Evolutionary conservation across 2,797 vertebrate species (phyloP), one percentile per base, ranked within the genome.

Genomic region (Graptemys geographica): DNA sequence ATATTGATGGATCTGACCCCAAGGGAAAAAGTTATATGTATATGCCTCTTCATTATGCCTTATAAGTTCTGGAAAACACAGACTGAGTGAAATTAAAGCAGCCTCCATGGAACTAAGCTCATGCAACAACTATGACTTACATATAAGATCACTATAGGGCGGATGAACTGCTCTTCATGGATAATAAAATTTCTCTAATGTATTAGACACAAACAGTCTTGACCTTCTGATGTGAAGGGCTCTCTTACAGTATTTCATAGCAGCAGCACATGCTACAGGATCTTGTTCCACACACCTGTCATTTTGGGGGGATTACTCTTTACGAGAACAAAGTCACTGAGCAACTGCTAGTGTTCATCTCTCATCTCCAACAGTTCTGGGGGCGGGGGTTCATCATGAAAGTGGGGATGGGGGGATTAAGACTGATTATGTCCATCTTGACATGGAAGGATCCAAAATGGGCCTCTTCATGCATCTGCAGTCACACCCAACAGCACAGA

Each of bases 201-300:
- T 37, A 49, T 49, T 83, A 94, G 83, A 94, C 12, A 19, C 41
- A 80, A 37, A 25, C 31, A 49, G 18, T 49, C 82, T 86, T 82
- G 74, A 53, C 76, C 72, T 15, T 90, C 79, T 81, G 53, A 88
- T 4, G 2, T 0, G 57, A 0, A 78, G 44, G 11, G 84, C 79
- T 93, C 41, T 57, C 23, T 94, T 89, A 81, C 52, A 84, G 41
- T 12, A n/a, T 87, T 86, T 79, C 84, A 80, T 52, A 69, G 49
- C 84, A 84, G 78, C 18, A 33, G 18, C 44, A 13, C 0, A 0
- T 65, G 69, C 87, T 93, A 62, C 41, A 86, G 69, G 80, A 93
- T 86, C 80, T 84, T 95, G 65, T 86, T 96, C 74, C 8, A 72
- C 49, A 87, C 92, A 94, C 84, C 78, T 96, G 86, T 52, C 81